Base-by-base conservation (phyloP, 2,888 invertebrate species). In the Dilophus febrilis region DNA sequence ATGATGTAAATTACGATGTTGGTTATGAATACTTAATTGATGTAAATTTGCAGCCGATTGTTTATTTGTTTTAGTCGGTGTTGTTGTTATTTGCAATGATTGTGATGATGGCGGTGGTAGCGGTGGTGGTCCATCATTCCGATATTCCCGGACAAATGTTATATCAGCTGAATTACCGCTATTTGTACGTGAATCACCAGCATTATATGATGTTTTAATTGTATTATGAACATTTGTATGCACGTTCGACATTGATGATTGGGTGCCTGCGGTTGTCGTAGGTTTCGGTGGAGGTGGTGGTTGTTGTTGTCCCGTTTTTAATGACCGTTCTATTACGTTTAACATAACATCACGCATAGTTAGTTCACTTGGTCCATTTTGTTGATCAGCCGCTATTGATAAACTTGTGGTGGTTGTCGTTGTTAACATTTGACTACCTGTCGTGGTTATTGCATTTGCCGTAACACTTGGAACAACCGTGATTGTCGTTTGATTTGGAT, bases 321-420 rank as follows among this genome's bases (percentile, higher is more conserved):
- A 61, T 47, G 79, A 77, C 56, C 78, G 73, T 59, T 87, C 87
- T 44, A 88, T 88, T 42, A 87, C 79, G 51, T 82, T 82, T 48
- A 77, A 68, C 57, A 88, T 78, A 41, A 86, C 72, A 58, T 87
- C 87, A 48, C 83, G 76, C 16, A 87, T 82, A 38, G 84, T 82
- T 43, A 80, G 65, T 18, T 77, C 76, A 57, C 26, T 46, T 13
- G 55, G 52, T 3, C 53, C 51, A 48, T 53, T 54, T 42, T 50
- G 52, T n/a, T n/a, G n/a, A n/a, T n/a, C n/a, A n/a, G n/a, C n/a
- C n/a, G n/a, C n/a, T n/a, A n/a, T n/a, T n/a, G n/a, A n/a, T 43
- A 49, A 40, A 27, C 37, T 17, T 26, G 44, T 44, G 18, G 44
- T 44, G 31, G 44, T 41, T 22, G 37, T 43, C 18, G 42, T 42